Percentiles rank a stretch among this genome's conserved stretches.
Evolutionary conservation across 2,113 vertebrate genomes (phyloP).

Genomic region (Cranoglanis bouderius): DNA sequence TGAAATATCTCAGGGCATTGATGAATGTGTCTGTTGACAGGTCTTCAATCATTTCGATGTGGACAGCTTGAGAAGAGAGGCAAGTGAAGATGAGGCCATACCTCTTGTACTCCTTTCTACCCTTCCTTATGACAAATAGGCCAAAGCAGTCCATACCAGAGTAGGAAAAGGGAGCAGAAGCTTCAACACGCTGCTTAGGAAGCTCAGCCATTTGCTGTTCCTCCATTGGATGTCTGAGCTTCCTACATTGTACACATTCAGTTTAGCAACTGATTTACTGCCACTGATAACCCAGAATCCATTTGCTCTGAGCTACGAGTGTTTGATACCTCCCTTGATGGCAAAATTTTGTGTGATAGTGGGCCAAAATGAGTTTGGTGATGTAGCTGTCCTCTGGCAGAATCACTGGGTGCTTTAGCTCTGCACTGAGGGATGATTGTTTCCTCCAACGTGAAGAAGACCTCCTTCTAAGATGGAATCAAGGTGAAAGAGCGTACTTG

Average conservation of each 20-base stretch:
- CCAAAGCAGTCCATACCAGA: constrained; percentile 47
- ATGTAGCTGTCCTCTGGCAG: neutral
- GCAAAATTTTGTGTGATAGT: neutral
- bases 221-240: constrained; percentile 13
- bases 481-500: neutral
- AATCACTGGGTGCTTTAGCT: constrained; percentile 16
- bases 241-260: constrained; percentile 1
- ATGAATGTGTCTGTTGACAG: constrained; percentile 39
- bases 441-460: neutral
- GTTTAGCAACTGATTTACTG: neutral
- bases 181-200: constrained; percentile 35
- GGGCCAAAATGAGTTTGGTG: neutral
- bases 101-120: constrained; percentile 38
- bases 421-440: neutral
- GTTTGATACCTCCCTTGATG: neutral
- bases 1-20: constrained; percentile 38
- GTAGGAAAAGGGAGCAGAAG: neutral
- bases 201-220: constrained; percentile 39
- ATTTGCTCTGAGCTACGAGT: neutral
- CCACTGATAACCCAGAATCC: neutral
- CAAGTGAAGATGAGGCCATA: constrained; percentile 47
- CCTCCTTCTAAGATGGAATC: neutral
- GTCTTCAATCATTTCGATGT: constrained; percentile 50
- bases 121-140: constrained; percentile 26
- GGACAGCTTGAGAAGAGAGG: constrained; percentile 34